Percentiles rank a stretch among this genome's conserved stretches.
phyloP scores from a whole-genome alignment of 2,113 vertebrate genomes.

The Sylvietta virens region DNA sequence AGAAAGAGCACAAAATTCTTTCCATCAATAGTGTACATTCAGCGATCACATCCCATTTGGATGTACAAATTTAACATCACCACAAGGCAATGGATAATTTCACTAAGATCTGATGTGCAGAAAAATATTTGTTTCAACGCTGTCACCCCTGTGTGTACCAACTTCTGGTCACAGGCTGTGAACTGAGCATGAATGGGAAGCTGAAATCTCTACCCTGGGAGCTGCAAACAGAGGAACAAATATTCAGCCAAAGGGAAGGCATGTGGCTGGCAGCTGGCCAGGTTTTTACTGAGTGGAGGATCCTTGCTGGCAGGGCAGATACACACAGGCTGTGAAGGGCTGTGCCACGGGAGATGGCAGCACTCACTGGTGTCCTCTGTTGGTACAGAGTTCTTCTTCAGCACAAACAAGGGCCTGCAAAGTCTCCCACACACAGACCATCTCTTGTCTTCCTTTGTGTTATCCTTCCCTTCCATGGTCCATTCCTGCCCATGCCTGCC shows the following conservation, averaged over 20 bases:
- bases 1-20: neutral
- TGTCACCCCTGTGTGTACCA: neutral
- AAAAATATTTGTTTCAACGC: neutral
- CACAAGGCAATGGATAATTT: neutral
- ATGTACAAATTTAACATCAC: neutral
- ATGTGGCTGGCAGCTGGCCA: accelerated
- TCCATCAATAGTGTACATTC: neutral
- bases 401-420: neutral
- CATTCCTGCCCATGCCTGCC: neutral
- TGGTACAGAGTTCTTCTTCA: neutral
- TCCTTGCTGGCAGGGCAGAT: neutral
- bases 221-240: neutral
- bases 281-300: neutral
- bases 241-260: accelerated
- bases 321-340: neutral
- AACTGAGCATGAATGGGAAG: neutral
- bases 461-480: neutral
- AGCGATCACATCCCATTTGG: neutral
- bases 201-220: neutral
- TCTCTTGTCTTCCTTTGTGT: neutral
- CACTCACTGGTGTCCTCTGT: neutral
- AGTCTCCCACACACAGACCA: neutral
- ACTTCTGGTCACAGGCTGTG: neutral
- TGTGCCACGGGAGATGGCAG: neutral
- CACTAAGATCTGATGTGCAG: neutral